These are phyloP conservation scores for Malacosoma neustria DNA, from an alignment of 2,888 invertebrate genomes.

Conservation along the genomic window DNA sequence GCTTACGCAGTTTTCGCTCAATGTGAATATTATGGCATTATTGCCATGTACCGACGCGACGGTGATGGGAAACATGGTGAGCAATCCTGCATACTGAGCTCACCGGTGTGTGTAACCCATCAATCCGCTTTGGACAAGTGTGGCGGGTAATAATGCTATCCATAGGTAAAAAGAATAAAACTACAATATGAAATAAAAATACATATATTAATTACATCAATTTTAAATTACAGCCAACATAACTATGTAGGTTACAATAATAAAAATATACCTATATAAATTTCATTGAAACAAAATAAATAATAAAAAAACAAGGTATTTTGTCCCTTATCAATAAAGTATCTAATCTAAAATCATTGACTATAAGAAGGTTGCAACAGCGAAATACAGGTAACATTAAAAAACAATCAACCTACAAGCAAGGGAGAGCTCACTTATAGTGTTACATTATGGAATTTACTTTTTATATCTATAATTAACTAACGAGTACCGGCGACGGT, in stretches of 20 bases:
- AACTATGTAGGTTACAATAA: constrained; percentile 73
- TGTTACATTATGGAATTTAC: constrained; percentile 69
- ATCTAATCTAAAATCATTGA: constrained; percentile 68
- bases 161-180: constrained; percentile 31
- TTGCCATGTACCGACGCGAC: too few species aligned
- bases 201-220: constrained; percentile 76
- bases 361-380: constrained; percentile 61
- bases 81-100: too few species aligned
- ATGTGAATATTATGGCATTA: too few species aligned
- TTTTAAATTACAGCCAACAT: constrained; percentile 75
- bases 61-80: too few species aligned
- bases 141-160: too few species aligned
- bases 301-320: constrained; percentile 73
- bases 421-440: constrained; percentile 66
- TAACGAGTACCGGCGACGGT: constrained; percentile 53
- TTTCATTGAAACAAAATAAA: constrained; percentile 72
- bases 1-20: too few species aligned
- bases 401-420: constrained; percentile 68
- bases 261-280: constrained; percentile 74
- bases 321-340: constrained; percentile 52
- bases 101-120: too few species aligned
- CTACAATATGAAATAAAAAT: constrained; percentile 68
- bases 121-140: too few species aligned
- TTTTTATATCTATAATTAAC: constrained; percentile 64
- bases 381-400: constrained; percentile 65